Base-by-base conservation (phyloP, 2,113 vertebrate species). In the Glareola pratincola region DNA sequence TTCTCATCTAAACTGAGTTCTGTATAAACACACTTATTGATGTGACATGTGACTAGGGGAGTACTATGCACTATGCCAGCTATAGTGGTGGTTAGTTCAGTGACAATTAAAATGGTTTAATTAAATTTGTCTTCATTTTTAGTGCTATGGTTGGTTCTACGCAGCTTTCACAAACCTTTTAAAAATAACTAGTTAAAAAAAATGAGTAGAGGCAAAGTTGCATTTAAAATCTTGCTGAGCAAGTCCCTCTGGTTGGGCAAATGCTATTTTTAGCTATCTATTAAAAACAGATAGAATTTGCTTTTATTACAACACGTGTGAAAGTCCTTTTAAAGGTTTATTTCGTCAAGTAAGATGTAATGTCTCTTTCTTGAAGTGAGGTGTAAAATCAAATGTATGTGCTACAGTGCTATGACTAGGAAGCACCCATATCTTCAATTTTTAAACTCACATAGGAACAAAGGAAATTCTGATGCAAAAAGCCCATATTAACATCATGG, bases 1-100 rank as follows among this genome's bases (percentile, higher is more conserved):
- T 90, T 90, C 39, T 85, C 57, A 87, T 87, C 47, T 85, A 78
- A 80, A 92, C 91, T 73, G 77, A 80, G 51, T 84, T 72, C 54
- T 77, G 66, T 81, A 43, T 90, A 91, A 86, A 86, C 62, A 86
- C 32, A 45, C 29, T 79, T 75, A 67, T 4, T 77, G 56, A 60
- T 68, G 30, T 80, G 53, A 39, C 21, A 23, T 47, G 67, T 92
- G 57, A 85, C 50, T n/a, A 10, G 45, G 15, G 37, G 39, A 83
- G 56, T 84, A 56, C 43, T 91, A 3, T 50, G 57, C n/a, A 22
- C 43, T 75, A 5, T 87, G 60, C 51, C 68, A 78, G 19, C 67
- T 84, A 7, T 17, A 47, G 22, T 37, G 51, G 41, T 89, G 76
- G 12, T 75, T 82, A 85, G 26, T 69, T 91, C 59, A 81, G 10